Percentiles rank a stretch among this genome's conserved stretches.
These are phyloP conservation scores for Crematogaster levior DNA, from an alignment of 2,888 invertebrate species.

Conservation along the genomic window DNA sequence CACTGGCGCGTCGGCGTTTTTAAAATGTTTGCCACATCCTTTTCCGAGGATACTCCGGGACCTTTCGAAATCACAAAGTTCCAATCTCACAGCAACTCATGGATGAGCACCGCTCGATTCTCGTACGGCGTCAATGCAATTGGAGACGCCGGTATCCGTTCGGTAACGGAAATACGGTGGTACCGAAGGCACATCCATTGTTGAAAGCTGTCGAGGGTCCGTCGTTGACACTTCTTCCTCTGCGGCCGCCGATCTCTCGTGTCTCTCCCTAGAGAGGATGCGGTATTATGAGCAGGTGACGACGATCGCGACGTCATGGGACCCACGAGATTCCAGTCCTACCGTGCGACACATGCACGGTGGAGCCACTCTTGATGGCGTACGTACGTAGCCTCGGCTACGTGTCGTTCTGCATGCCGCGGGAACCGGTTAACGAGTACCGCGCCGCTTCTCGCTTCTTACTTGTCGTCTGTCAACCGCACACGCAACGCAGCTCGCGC, in stretches of 20 bases:
- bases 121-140: not conserved
- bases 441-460: slow-evolving; percentile 71
- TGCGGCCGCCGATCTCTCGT: not conserved
- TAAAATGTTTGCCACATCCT: slow-evolving; percentile 6
- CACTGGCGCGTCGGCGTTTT: slow-evolving; percentile 51
- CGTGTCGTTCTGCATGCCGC: slow-evolving; percentile 80
- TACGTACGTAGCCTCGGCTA: slow-evolving; percentile 64
- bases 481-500: slow-evolving; percentile 13
- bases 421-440: slow-evolving; percentile 77
- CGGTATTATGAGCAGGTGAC: slow-evolving; percentile 69
- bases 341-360: slow-evolving; percentile 68
- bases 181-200: not conserved
- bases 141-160: slow-evolving; percentile 8
- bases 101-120: slow-evolving; percentile 2
- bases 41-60: not conserved
- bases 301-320: slow-evolving; percentile 62
- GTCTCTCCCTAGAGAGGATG: slow-evolving; percentile 38
- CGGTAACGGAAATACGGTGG: slow-evolving; percentile 17
- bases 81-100: not conserved
- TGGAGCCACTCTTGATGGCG: slow-evolving; percentile 61
- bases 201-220: not conserved
- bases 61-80: slow-evolving; percentile 1
- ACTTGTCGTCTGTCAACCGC: slow-evolving; percentile 74
- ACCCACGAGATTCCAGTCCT: slow-evolving; percentile 67
- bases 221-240: not conserved